Evolutionary conservation across 2,797 vertebrate genomes (phyloP), one percentile per base, ranked within the genome.

Genomic region (Microhierax caerulescens): DNA sequence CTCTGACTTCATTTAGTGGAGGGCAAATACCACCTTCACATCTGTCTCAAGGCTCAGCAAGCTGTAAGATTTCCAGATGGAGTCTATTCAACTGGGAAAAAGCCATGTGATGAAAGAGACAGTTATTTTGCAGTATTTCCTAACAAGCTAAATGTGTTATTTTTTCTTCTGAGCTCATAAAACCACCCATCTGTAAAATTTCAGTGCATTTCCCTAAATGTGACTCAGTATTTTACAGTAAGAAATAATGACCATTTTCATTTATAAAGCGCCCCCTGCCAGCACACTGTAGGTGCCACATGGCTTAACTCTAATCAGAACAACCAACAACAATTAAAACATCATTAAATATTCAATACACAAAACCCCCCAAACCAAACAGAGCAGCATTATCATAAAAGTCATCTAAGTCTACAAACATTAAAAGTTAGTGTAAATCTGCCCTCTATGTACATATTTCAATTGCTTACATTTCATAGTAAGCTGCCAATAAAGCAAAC

Each of bases 371-470:
- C 34, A 90, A 94, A 94, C 39, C 51, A 95, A 96, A 96, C 69
- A 94, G 39, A 88, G 25, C 20, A 86, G 6, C 25, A 93, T 94
- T 94, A 95, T 67, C 91, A 86, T 88, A 92, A 83, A 95, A 97
- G 90, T 87, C 61, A 88, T 90, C 73, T 90, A 91, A 92, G 63
- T 93, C 65, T 92, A 88, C 63, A 95, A 93, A 96, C 63, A 93
- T 88, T 89, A 84, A 93, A 94, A 95, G 74, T 96, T 95, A 96
- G 85, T 93, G 77, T 93, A 92, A 96, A 95, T 86, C 69, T 88
- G 34, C n/a, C n/a, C 13, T n/a, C 63, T 89, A 12, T 78, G 50
- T 95, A 81, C 54, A 69, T 86, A 76, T 90, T 82, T 65, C 47
- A 47, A 7, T 34, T 93, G 80, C 70, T 81, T 94, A 63, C 36